phyloP scores from a whole-genome alignment of 2,113 vertebrate species.

The Asarcornis scutulata region DNA sequence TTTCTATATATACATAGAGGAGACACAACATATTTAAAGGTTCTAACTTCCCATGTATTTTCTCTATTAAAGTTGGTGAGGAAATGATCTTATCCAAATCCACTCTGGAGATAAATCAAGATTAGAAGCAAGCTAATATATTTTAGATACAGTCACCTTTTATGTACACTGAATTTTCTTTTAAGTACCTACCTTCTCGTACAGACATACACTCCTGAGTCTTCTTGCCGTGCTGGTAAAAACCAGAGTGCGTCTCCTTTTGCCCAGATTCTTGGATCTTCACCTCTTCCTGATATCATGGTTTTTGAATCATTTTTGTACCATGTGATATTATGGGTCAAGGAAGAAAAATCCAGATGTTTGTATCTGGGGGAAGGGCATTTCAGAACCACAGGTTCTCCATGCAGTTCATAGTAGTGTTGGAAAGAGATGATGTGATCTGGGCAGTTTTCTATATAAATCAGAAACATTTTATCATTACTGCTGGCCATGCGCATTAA shows the following conservation, averaged over 20 bases:
- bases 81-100: background rate
- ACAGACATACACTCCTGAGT: conserved; percentile 87
- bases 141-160: background rate
- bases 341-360: conserved; percentile 10
- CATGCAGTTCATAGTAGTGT: conserved; percentile 70
- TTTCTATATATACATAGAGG: background rate
- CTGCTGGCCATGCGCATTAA: background rate
- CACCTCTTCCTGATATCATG: conserved; percentile 22
- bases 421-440: conserved; percentile 62
- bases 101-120: background rate
- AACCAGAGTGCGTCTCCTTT: conserved; percentile 80
- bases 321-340: conserved; percentile 69
- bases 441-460: conserved; percentile 62
- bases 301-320: conserved; percentile 54
- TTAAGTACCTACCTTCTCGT: conserved; percentile 76
- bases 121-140: background rate
- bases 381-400: conserved; percentile 83
- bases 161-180: background rate
- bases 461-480: conserved; percentile 46
- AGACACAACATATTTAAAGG: background rate
- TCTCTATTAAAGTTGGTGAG: background rate
- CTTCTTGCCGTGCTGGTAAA: conserved; percentile 79
- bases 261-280: conserved; percentile 65
- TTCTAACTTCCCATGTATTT: background rate
- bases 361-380: conserved; percentile 73